Base-by-base conservation (phyloP, 2,113 vertebrate genomes). In the Hyperopisus bebe region DNA sequence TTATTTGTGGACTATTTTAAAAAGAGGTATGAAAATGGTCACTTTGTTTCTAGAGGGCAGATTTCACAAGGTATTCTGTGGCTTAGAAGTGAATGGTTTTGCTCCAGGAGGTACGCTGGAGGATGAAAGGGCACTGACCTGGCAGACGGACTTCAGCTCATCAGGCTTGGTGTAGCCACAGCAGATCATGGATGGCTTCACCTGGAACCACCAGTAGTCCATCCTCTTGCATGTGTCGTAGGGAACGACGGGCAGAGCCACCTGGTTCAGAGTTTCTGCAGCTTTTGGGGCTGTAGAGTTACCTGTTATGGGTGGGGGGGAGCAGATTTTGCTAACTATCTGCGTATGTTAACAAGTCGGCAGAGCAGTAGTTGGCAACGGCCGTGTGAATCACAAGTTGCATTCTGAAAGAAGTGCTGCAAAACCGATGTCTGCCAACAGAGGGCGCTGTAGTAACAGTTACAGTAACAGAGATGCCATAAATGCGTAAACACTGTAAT, bases 171-270 rank as follows among this genome's bases (percentile, higher is more conserved):
- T 95, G 89, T 95, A 96, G 82, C 95, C 95, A 42, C 95, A 95
- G 90, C 96, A 96, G 92, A 96, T 95, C 95, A 96, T 96, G n/a
- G 95, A 95, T 9, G 92, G 83, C 92, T 96, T 96, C 86, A 96
- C 94, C 91, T 96, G 95, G 92, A 96, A 96, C 96, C 96, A 96
- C 95, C 96, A 96, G 91, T 96, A 95, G 89, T 96, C 95, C 92
- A 95, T 95, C 90, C 92, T 92, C 88, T 95, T 96, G 91, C 95
- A 96, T 31, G 94, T 95, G 42, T 95, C 91, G 86, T 90, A 96
- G 0, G 95, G 91, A 42, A 96, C 94, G 44, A 96, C 95, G 5
- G 95, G 96, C 53, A 96, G 90, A 15, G 94, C 94, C 0, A 96
- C 95, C 92, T 96, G 96, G 90, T 96, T 96, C 3, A 96, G 94